phyloP scores from a whole-genome alignment of 2,888 invertebrate genomes.

The Molorchus minor region DNA sequence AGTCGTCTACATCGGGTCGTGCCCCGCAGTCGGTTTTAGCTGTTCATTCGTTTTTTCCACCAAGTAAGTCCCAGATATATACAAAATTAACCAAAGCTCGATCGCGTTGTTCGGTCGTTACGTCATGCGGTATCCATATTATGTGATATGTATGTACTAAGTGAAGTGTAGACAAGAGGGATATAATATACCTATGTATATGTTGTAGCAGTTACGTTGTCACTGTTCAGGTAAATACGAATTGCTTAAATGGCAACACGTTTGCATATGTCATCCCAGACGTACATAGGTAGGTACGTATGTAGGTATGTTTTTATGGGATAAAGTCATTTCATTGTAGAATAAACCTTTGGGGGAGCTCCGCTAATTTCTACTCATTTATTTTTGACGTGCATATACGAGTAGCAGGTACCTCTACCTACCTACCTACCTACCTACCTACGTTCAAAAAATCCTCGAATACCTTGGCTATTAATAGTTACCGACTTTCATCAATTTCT shows the following conservation, averaged over 20 bases:
- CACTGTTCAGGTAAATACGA: slow-evolving; percentile 16
- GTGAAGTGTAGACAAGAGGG: slow-evolving; percentile 31
- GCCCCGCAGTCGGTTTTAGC: slow-evolving; percentile 39
- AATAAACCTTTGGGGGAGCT: background rate
- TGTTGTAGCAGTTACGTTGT: slow-evolving; percentile 20
- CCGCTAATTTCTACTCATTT: background rate
- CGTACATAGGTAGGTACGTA: background rate
- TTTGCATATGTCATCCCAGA: background rate
- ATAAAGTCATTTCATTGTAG: slow-evolving; percentile 17
- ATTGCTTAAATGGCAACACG: background rate
- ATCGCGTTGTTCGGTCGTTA: slow-evolving; percentile 49
- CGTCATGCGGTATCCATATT: slow-evolving; percentile 46
- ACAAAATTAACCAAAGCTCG: slow-evolving; percentile 62
- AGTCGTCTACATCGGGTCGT: slow-evolving; percentile 35
- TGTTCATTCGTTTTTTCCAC: slow-evolving; percentile 44
- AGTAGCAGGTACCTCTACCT: no score
- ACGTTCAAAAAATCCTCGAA: slow-evolving; percentile 1
- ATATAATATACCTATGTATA: slow-evolving; percentile 31
- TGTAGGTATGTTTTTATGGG: slow-evolving; percentile 4
- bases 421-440: no score
- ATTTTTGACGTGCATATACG: background rate
- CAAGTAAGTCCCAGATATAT: slow-evolving; percentile 62
- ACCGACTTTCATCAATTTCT: no score
- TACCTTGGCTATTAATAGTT: no score
- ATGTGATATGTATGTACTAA: slow-evolving; percentile 33